These are phyloP conservation scores for Blastobasis lacticolella DNA, from an alignment of 2,888 invertebrate genomes.

Conservation along the genomic window DNA sequence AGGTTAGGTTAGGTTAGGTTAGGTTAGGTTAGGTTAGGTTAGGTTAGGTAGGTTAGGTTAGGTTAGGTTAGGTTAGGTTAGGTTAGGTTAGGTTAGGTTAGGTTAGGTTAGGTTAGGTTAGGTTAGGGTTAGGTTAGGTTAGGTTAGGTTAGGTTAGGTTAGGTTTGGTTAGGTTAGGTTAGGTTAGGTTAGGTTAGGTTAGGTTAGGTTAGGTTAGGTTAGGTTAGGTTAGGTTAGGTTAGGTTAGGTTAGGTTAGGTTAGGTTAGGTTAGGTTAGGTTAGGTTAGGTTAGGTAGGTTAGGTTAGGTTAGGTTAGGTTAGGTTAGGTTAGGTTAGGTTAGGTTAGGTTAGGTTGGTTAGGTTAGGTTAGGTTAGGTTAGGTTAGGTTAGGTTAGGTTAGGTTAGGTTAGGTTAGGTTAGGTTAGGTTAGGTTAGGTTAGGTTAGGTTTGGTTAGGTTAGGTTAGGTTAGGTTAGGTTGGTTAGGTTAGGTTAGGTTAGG, in stretches of 20 bases:
- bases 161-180: conserved; percentile 4
- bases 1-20: conserved; percentile 10
- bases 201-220: conserved; percentile 5
- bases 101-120: not conserved
- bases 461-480: conserved; percentile 3
- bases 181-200: conserved; percentile 4
- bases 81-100: not conserved
- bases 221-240: conserved; percentile 5
- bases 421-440: conserved; percentile 5
- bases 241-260: conserved; percentile 5
- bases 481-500: conserved; percentile 2
- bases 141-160: conserved; percentile 8
- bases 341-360: conserved; percentile 4
- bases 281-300: conserved; percentile 2
- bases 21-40: conserved; percentile 5
- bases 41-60: conserved; percentile 4
- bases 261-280: too few species aligned
- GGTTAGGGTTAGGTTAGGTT: conserved; percentile 4
- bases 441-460: conserved; percentile 4
- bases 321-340: conserved; percentile 2
- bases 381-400: conserved; percentile 3
- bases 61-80: conserved; percentile 1
- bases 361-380: too few species aligned
- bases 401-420: conserved; percentile 6
- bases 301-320: conserved; percentile 7